Percentiles rank a stretch among this genome's conserved stretches.
These are phyloP conservation scores for Micropoecilia bifurca DNA, from an alignment of 2,797 vertebrate species.

Conservation along the genomic window DNA sequence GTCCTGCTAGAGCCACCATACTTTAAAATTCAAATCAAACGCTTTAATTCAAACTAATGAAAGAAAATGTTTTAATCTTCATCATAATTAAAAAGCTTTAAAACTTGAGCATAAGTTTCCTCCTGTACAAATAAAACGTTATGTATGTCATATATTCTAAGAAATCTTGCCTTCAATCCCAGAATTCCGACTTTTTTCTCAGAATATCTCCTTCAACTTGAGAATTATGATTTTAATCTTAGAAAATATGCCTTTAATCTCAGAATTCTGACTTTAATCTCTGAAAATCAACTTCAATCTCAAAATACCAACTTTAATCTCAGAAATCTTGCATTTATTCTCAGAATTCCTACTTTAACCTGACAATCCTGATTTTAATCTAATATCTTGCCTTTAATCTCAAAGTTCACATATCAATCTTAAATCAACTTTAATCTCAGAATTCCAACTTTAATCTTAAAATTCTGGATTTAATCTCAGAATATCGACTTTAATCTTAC, in stretches of 20 bases:
- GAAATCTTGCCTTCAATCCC: neutral
- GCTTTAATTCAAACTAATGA: neutral
- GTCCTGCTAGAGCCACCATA: neutral
- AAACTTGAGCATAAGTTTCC: neutral
- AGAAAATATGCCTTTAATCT: neutral
- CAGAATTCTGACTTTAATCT: neutral
- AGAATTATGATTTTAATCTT: neutral
- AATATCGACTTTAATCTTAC: neutral
- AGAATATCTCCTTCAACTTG: neutral
- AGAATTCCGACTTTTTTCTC: neutral
- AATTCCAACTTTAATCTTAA: neutral
- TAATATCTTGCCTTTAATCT: neutral
- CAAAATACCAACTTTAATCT: neutral
- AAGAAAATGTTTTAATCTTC: neutral
- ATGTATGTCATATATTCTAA: neutral
- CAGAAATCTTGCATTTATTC: neutral
- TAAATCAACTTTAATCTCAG: neutral
- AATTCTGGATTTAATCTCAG: neutral
- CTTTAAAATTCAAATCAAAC: neutral
- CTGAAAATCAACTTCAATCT: neutral
- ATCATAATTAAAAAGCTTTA: neutral
- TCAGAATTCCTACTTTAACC: neutral
- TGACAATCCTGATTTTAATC: neutral
- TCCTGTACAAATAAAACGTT: neutral
- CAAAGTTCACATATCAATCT: neutral